Conservation (phyloP, 2,797 vertebrate species). For the Sparidentex hasta region DNA sequence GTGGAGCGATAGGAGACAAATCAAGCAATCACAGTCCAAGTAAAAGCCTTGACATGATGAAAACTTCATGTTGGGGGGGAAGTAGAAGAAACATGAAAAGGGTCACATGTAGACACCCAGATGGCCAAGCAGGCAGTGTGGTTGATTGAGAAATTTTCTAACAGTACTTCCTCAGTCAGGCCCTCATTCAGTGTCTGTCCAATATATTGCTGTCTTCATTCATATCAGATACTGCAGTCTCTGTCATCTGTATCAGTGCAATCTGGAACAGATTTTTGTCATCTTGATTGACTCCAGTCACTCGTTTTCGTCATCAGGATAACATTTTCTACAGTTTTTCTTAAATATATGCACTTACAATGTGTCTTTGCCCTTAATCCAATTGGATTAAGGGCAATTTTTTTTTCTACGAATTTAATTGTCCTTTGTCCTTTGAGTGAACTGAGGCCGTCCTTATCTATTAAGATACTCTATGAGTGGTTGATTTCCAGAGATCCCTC, state of each 20-base stretch:
- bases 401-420: slow-evolving; percentile 31
- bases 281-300: slow-evolving; percentile 4
- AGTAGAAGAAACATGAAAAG: slow-evolving; percentile 50
- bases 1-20: not conserved
- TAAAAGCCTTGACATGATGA: not conserved
- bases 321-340: slow-evolving; percentile 12
- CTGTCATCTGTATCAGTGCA: slow-evolving; percentile 17
- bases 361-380: slow-evolving; percentile 24
- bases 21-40: not conserved
- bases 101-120: slow-evolving; percentile 60
- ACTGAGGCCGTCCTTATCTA: slow-evolving; percentile 41
- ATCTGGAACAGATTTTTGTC: slow-evolving; percentile 21
- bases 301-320: not conserved
- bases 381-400: slow-evolving; percentile 6
- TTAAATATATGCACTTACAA: not conserved
- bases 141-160: slow-evolving; percentile 76
- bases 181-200: slow-evolving; percentile 65
- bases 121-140: slow-evolving; percentile 55
- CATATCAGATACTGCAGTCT: slow-evolving; percentile 48
- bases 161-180: slow-evolving; percentile 70
- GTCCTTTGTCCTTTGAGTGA: slow-evolving; percentile 58
- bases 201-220: slow-evolving; percentile 57
- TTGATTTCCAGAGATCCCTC: slow-evolving; percentile 64
- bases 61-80: not conserved
- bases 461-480: slow-evolving; percentile 49